A percentile compares a stretch with the other conserved stretches of the same genome.
Conservation (phyloP, 1,140 invertebrate species). For the Gryllus bimaculatus region DNA sequence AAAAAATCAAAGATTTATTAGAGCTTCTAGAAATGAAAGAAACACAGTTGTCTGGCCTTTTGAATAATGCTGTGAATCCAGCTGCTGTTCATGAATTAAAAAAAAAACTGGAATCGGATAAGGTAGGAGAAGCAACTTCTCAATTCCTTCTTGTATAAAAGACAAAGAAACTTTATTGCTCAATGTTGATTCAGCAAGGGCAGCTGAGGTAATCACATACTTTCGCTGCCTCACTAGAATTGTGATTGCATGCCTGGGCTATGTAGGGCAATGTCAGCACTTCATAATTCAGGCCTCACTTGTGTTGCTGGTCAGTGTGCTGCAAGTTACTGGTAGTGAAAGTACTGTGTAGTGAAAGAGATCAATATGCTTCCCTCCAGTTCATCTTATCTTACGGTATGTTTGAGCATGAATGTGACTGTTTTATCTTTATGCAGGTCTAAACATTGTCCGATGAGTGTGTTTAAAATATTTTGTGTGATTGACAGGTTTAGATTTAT, state of each 20-base stretch:
- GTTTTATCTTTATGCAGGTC: no score
- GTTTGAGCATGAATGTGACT: background rate
- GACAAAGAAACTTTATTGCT: background rate
- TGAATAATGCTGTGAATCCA: constrained; percentile 30
- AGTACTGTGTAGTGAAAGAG: background rate
- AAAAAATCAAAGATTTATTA: constrained; percentile 56
- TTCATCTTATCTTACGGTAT: background rate
- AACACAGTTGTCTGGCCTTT: constrained; percentile 53
- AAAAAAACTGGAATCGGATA: background rate
- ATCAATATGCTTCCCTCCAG: background rate
- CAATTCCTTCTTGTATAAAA: background rate
- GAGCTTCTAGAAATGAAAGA: constrained; percentile 60
- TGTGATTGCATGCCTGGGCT: background rate
- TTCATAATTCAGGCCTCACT: background rate
- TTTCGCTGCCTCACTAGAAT: background rate
- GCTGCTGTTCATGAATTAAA: constrained; percentile 26
- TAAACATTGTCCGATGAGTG: no score
- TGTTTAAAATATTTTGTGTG: no score
- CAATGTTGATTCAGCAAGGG: background rate
- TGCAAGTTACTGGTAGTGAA: background rate
- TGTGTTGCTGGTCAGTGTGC: background rate
- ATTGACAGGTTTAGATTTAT: no score
- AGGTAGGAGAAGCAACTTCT: background rate
- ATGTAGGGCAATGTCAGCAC: background rate
- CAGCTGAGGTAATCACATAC: background rate